Conservation (phyloP, 2,888 invertebrate genomes). For the Drosophila mayaguana region DNA sequence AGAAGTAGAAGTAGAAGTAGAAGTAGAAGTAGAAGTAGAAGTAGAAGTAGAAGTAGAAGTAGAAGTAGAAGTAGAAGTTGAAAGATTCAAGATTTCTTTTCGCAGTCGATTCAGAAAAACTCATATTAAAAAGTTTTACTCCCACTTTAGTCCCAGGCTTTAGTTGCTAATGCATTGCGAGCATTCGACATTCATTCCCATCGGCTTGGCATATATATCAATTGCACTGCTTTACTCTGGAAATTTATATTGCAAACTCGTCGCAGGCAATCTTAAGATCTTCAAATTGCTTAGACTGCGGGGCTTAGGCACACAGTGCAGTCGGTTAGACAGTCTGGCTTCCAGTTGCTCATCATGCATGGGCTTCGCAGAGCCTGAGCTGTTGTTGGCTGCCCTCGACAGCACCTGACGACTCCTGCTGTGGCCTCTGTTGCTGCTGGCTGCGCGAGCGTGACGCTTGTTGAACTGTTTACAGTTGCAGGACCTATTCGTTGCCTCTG, state of each 20-base stretch:
- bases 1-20: no score
- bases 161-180: no score
- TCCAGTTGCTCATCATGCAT: slow-evolving; percentile 4
- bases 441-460: slow-evolving; percentile 57
- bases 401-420: slow-evolving; percentile 18
- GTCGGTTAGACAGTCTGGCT: background rate
- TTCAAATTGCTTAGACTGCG: background rate
- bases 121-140: no score
- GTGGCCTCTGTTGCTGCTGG: slow-evolving; percentile 9
- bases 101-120: no score
- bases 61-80: no score
- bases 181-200: background rate
- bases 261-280: slow-evolving; percentile 5
- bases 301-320: slow-evolving; percentile 20
- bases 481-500: slow-evolving; percentile 41
- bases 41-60: no score
- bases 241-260: background rate
- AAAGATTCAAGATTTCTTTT: no score
- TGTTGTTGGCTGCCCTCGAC: slow-evolving; percentile 5
- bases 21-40: no score
- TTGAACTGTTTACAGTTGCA: slow-evolving; percentile 66
- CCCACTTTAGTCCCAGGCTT: no score
- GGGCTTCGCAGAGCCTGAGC: background rate
- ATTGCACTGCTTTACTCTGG: background rate
- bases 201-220: background rate